A percentile compares a stretch with the other conserved stretches of the same genome.
Conservation (phyloP, 2,797 vertebrate genomes). For the Morus bassanus region DNA sequence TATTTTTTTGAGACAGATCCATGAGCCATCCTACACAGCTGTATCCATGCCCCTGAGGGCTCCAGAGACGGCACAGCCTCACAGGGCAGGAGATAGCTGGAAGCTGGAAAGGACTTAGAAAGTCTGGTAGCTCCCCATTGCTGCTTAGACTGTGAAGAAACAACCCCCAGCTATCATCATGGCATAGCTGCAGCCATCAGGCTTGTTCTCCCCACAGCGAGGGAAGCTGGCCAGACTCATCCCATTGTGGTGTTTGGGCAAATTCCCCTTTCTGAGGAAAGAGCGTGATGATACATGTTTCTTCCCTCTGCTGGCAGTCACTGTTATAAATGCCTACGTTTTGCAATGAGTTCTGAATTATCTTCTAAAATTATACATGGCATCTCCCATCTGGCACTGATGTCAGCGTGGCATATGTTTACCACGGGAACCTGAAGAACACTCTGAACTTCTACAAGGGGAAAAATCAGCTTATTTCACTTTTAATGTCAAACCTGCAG, state of each 20-base stretch:
- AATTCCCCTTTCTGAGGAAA: slow-evolving; percentile 26
- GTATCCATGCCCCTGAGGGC: not conserved
- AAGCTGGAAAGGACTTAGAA: not conserved
- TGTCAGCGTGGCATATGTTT: not conserved
- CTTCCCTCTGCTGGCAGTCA: not conserved
- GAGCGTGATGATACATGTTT: slow-evolving; percentile 23
- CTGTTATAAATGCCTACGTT: slow-evolving; percentile 2
- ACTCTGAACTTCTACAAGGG: not conserved
- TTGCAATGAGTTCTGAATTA: slow-evolving; percentile 26
- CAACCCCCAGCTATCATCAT: not conserved
- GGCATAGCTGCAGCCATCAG: not conserved
- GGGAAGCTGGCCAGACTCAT: slow-evolving; percentile 12
- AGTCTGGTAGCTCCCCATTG: not conserved
- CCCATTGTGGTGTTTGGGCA: not conserved
- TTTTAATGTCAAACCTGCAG: not conserved
- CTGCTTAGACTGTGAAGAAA: not conserved
- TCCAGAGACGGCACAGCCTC: not conserved
- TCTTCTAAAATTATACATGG: slow-evolving; percentile 36
- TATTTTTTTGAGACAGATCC: not conserved
- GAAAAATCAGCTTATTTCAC: not conserved
- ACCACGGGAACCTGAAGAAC: not conserved
- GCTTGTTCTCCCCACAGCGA: not conserved
- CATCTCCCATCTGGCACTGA: slow-evolving; percentile 19
- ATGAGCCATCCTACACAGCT: not conserved
- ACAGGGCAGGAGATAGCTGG: not conserved